phyloP scores from a whole-genome alignment of 2,113 vertebrate genomes.

The Loxodonta africana region DNA sequence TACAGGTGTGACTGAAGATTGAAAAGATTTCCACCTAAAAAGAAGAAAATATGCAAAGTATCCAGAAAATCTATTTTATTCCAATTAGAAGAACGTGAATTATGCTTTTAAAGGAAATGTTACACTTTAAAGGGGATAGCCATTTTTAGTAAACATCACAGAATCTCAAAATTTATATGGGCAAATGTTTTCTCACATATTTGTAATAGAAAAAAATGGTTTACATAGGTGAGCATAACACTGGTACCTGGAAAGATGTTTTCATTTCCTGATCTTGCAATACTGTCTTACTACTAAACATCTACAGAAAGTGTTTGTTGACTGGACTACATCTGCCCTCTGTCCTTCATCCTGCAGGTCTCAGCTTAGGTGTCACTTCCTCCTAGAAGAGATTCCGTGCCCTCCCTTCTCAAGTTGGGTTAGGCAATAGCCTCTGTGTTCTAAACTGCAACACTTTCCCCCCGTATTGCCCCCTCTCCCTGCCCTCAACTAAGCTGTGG shows the following conservation, averaged over 20 bases:
- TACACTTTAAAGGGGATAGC: not conserved
- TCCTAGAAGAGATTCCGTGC: not conserved
- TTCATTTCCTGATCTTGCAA: not conserved
- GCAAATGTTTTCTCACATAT: constrained; percentile 8
- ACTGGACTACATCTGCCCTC: not conserved
- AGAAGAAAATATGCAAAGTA: constrained; percentile 3
- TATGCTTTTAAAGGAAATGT: constrained; percentile 3
- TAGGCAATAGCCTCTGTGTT: not conserved
- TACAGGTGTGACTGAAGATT: not conserved
- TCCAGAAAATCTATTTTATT: not conserved
- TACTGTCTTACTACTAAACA: not conserved
- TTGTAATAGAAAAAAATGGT: not conserved
- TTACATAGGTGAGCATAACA: not conserved
- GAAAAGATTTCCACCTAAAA: not conserved
- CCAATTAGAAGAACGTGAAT: not conserved
- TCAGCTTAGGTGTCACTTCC: not conserved
- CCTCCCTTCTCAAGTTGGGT: not conserved
- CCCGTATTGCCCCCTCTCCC: not conserved
- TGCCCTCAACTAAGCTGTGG: not conserved
- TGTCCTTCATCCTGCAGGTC: not conserved
- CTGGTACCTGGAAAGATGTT: constrained; percentile 1
- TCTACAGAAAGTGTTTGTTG: not conserved
- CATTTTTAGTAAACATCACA: constrained; percentile 51
- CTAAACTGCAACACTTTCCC: not conserved
- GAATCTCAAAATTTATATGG: not conserved